Evolutionary conservation across 1,140 invertebrate species (phyloP).

Genomic region (Plectus sambesii): DNA sequence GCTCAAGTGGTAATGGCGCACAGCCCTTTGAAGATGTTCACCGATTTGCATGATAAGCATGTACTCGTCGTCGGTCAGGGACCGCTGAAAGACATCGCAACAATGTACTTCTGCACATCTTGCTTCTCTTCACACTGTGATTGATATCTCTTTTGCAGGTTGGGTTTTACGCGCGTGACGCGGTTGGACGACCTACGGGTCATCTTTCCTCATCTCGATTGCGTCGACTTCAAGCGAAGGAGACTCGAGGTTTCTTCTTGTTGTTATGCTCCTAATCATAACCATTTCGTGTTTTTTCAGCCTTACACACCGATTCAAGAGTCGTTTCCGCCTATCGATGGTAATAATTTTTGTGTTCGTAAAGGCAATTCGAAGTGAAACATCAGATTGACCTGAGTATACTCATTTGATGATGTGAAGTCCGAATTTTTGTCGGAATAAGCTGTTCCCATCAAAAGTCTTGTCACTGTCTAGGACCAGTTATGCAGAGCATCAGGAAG

Average conservation of each 20-base stretch:
- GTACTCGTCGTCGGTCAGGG: conserved; percentile 62
- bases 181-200: conserved; percentile 56
- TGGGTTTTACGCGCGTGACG: conserved; percentile 58
- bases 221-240: conserved; percentile 58
- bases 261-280: conserved; percentile 31
- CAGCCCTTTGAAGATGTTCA: conserved; percentile 58
- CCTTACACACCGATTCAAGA: neutral
- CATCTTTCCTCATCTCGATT: conserved; percentile 59
- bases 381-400: neutral
- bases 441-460: conserved; percentile 17
- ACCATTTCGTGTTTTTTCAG: neutral
- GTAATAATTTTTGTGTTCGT: too few relatives aligned
- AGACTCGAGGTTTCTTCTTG: conserved; percentile 46
- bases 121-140: too few relatives aligned
- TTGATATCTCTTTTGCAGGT: conserved; percentile 45
- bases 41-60: conserved; percentile 57
- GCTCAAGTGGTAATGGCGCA: conserved; percentile 63
- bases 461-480: neutral
- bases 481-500: too few relatives aligned
- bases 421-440: conserved; percentile 7
- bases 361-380: neutral
- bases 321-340: too few relatives aligned
- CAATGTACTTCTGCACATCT: conserved; percentile 47
- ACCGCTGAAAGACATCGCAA: conserved; percentile 56
- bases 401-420: conserved; percentile 3